These are phyloP conservation scores for Onychorhynchus coronatus DNA, from an alignment of 2,113 vertebrate species.

Conservation along the genomic window DNA sequence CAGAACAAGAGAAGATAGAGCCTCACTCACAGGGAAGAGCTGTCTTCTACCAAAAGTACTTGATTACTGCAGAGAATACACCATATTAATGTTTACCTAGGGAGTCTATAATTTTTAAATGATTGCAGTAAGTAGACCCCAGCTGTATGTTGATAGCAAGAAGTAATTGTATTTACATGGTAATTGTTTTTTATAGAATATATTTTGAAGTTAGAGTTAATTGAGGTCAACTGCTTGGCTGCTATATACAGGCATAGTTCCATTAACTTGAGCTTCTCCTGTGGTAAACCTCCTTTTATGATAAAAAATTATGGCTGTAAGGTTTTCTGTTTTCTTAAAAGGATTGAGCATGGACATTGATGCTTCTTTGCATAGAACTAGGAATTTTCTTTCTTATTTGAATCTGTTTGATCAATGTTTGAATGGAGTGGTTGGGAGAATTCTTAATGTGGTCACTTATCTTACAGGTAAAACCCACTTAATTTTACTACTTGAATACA, in stretches of 20 bases:
- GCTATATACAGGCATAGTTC: background rate
- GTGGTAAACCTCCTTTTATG: background rate
- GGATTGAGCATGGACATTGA: background rate
- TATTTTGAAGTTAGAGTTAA: constrained; percentile 25
- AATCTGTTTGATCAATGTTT: background rate
- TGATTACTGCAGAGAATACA: background rate
- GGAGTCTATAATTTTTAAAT: background rate
- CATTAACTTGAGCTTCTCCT: background rate
- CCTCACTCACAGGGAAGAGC: background rate
- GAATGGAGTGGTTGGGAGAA: background rate
- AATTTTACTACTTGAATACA: background rate
- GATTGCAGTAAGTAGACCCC: background rate
- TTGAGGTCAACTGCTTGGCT: background rate
- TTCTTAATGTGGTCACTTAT: background rate
- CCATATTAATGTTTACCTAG: background rate
- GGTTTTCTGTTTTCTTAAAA: background rate
- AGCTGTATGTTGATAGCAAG: background rate
- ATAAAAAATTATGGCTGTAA: background rate
- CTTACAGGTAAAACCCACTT: background rate
- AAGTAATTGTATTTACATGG: background rate
- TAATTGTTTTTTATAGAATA: background rate
- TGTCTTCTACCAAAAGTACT: background rate
- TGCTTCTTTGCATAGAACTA: background rate
- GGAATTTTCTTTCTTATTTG: background rate
- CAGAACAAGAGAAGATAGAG: background rate